Evolutionary conservation across 2,888 invertebrate species (phyloP).

Genomic region (Phortica okadai): DNA sequence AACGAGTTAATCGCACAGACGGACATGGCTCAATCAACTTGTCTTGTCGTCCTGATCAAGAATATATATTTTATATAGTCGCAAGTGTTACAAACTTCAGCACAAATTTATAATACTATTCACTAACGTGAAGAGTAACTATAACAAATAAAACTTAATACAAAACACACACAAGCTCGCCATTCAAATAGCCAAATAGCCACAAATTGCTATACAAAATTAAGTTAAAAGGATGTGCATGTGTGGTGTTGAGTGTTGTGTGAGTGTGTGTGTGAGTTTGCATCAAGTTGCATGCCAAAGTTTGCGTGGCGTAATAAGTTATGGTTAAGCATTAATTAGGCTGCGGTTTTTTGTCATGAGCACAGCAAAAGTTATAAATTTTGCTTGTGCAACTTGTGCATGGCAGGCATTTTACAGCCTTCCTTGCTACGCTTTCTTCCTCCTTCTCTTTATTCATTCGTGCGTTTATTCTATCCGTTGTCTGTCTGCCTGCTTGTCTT

Average conservation of each 20-base stretch:
- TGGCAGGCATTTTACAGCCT: background rate
- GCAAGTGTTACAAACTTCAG: too few species aligned
- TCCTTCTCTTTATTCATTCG: background rate
- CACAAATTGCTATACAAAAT: conserved; percentile 11
- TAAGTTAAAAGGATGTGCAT: background rate
- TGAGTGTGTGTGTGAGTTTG: background rate
- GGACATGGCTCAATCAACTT: too few species aligned
- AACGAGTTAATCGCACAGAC: too few species aligned
- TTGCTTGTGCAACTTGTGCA: conserved; percentile 15
- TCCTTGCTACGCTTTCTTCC: background rate
- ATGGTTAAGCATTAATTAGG: conserved; percentile 33
- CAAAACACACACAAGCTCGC: background rate
- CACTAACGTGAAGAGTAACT: too few species aligned
- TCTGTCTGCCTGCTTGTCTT: background rate
- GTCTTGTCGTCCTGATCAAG: too few species aligned
- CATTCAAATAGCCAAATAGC: conserved; percentile 22
- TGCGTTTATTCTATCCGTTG: background rate
- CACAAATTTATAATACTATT: too few species aligned
- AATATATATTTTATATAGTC: too few species aligned
- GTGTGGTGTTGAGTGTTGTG: background rate
- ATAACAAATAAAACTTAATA: too few species aligned
- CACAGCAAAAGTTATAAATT: conserved; percentile 6
- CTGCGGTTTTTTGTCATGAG: conserved; percentile 14
- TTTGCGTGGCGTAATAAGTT: conserved; percentile 31
- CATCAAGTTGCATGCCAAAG: conserved; percentile 9